These are phyloP conservation scores for Caenorhabditis imperialis DNA, from an alignment of 2,888 invertebrate species.

Conservation along the genomic window DNA sequence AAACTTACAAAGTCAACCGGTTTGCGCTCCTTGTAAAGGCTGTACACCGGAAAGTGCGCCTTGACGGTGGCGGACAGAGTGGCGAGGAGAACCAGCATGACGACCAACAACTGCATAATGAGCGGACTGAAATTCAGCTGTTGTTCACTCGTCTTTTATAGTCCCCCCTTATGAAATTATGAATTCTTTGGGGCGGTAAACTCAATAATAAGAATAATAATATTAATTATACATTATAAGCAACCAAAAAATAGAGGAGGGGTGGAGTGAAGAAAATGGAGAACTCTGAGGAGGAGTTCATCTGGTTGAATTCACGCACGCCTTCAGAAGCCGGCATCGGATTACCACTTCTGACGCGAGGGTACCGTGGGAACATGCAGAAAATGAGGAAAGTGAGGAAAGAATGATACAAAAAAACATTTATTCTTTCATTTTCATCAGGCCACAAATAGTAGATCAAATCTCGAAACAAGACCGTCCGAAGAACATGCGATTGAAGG, in stretches of 20 bases:
- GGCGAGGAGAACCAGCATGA: conserved; percentile 16
- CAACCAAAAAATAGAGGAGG: conserved; percentile 13
- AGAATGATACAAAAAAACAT: conserved; percentile 20
- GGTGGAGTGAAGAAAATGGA: conserved; percentile 13
- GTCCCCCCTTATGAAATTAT: not conserved
- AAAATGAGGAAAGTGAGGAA: not conserved
- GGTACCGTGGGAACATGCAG: conserved; percentile 30
- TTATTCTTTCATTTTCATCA: not conserved
- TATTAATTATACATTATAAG: not conserved
- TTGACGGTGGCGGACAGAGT: conserved; percentile 6
- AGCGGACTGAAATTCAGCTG: not conserved
- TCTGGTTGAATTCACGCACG: no score
- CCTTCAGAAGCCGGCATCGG: conserved; percentile 14
- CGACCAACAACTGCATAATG: conserved; percentile 32
- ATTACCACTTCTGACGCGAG: conserved; percentile 49
- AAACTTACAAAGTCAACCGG: conserved; percentile 50
- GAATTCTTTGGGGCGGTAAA: no score
- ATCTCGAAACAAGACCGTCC: conserved; percentile 57
- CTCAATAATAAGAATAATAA: no score
- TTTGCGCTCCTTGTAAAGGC: conserved; percentile 53
- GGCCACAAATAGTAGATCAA: conserved; percentile 21
- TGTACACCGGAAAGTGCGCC: conserved; percentile 55
- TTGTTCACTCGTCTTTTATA: conserved; percentile 17
- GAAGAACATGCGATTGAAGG: conserved; percentile 56
- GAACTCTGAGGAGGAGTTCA: conserved; percentile 15